Evolutionary conservation across 2,888 invertebrate species (phyloP), one percentile per base, ranked within the genome.

Genomic region (Drosophila imparisetae): DNA sequence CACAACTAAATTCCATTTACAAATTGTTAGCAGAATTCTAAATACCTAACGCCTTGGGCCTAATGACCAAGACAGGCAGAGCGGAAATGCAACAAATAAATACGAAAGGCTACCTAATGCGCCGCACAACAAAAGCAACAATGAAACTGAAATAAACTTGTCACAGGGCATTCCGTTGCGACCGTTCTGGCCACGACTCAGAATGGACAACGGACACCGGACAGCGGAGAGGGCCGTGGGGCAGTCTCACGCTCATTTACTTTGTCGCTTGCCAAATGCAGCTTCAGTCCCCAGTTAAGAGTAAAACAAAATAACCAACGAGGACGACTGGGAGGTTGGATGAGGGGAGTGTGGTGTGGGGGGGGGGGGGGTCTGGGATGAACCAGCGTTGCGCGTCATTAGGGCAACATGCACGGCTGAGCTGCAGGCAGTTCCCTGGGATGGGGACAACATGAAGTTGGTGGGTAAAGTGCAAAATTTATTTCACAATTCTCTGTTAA

Each of bases 31-130:
- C 64, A 38, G 60, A 71, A 76, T 75, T 72, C 64, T 72, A 79
- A 79, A 71, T 66, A 64, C 53, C 61, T 55, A 52, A 59, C 64
- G 77, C 79, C 69, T 60, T 42, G 52, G 64, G 75, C 52, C 69
- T 89, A 89, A 89, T 89, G 90, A 79, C 88, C 69, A 66, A 76
- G 82, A 69, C 66, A 42, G 66, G 42, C 55, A 67, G 57, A 68
- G 66, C 80, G 90, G 88, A 82, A 85, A 72, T 84, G 85, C 82
- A 84, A 78, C 73, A 86, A 89, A 86, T 83, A 86, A 89, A 86
- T 70, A 68, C 66, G 67, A 72, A 78, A 74, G 66, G 69, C 72
- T 67, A 71, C 68, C 71, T 81, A 87, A 82, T 87, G 85, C 88
- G 65, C 66, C 10, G 18, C 49, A 57, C 34, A 58, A 53, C 58